A percentile compares a stretch with the other conserved stretches of the same genome.
phyloP scores from a whole-genome alignment of 2,113 vertebrate species.

The Perca schrenkii region DNA sequence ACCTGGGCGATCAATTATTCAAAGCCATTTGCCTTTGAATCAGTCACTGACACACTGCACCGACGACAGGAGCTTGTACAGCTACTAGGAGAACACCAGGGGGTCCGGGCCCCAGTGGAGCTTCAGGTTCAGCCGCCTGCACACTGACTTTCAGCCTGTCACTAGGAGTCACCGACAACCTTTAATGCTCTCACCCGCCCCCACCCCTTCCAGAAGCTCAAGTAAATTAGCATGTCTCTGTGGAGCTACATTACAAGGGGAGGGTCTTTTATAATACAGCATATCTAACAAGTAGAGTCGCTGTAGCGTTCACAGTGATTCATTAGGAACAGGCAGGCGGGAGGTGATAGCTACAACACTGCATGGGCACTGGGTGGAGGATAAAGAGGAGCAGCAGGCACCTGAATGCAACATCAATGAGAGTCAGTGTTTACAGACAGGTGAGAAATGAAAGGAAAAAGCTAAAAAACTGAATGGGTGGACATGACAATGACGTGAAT shows the following conservation, averaged over 20 bases:
- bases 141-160: constrained; percentile 82
- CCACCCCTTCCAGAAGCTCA: constrained; percentile 47
- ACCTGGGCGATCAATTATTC: constrained; percentile 79
- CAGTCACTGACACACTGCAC: constrained; percentile 66
- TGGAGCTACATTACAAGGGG: constrained; percentile 56
- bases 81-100: constrained; percentile 67
- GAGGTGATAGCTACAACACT: neutral
- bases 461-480: neutral
- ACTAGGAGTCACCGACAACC: constrained; percentile 81
- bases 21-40: constrained; percentile 76
- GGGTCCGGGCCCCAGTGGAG: constrained; percentile 71
- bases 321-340: constrained; percentile 1
- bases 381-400: neutral
- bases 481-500: neutral
- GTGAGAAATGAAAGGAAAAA: neutral
- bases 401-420: neutral
- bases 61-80: constrained; percentile 66
- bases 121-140: constrained; percentile 68
- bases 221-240: constrained; percentile 74
- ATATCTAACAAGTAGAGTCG: constrained; percentile 27
- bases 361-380: neutral
- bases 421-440: neutral
- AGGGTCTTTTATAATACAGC: constrained; percentile 64
- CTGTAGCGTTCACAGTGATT: constrained; percentile 21
- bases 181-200: constrained; percentile 49